A percentile compares a stretch with the other conserved stretches of the same genome.
Evolutionary conservation across 2,113 vertebrate genomes (phyloP).

Genomic region (Oryzias celebensis): DNA sequence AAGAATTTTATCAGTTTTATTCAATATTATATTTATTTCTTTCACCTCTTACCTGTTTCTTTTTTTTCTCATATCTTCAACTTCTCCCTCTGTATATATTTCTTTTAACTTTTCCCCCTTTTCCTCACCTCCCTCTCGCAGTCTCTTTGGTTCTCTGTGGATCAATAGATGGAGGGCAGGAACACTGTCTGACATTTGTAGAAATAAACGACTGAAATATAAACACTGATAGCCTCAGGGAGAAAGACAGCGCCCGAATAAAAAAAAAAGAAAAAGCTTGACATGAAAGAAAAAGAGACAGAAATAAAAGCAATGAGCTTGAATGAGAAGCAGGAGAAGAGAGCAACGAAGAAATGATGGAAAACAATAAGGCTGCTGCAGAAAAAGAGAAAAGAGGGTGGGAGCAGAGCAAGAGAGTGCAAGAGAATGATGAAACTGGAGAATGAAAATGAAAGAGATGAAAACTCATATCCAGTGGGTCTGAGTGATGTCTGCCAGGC

Average conservation of each 20-base stretch:
- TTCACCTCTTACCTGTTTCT: conserved; percentile 22
- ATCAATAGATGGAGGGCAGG: conserved; percentile 73
- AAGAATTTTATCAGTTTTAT: conserved; percentile 28
- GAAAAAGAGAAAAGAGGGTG: conserved; percentile 49
- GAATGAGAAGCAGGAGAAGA: conserved; percentile 56
- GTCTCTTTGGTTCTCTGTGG: conserved; percentile 51
- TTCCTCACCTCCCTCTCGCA: conserved; percentile 9
- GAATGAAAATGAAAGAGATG: conserved; percentile 69
- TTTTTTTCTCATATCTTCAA: conserved; percentile 19
- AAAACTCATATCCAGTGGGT: conserved; percentile 68
- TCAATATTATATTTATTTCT: conserved; percentile 8
- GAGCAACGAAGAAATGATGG: conserved; percentile 57
- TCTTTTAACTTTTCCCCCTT: conserved; percentile 27
- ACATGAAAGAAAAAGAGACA: conserved; percentile 55
- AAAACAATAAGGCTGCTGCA: conserved; percentile 62
- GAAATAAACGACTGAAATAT: conserved; percentile 78
- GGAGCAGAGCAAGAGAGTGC: conserved; percentile 16
- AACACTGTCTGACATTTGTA: conserved; percentile 76
- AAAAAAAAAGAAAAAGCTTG: conserved; percentile 18
- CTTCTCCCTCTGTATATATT: conserved; percentile 14
- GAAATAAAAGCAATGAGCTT: conserved; percentile 54
- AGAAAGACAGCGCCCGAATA: conserved; percentile 27
- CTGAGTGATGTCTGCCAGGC: conserved; percentile 67
- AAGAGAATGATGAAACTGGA: conserved; percentile 60
- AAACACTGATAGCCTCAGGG: conserved; percentile 67